Evolutionary conservation across 2,888 invertebrate genomes (phyloP).

Genomic region (Anarsia innoxiella): DNA sequence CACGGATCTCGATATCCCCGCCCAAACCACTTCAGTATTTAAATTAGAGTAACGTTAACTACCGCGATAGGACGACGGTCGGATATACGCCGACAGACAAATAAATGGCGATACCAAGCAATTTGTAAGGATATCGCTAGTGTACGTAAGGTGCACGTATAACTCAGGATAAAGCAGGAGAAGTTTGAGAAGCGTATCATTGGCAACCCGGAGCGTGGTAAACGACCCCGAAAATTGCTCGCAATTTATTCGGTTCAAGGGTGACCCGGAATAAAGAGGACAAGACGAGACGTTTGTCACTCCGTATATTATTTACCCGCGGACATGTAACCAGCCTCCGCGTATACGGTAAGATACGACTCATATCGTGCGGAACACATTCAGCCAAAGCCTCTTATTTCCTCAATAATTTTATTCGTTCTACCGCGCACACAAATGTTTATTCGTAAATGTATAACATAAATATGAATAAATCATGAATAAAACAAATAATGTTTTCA

Average conservation of each 20-base stretch:
- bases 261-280: slow-evolving; percentile 60
- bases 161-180: slow-evolving; percentile 35
- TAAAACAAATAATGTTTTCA: too few relatives aligned
- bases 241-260: slow-evolving; percentile 68
- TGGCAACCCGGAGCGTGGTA: slow-evolving; percentile 58
- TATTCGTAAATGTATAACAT: too few relatives aligned
- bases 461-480: too few relatives aligned
- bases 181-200: slow-evolving; percentile 54
- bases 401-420: too few relatives aligned
- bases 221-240: slow-evolving; percentile 65
- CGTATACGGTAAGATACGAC: slow-evolving; percentile 34
- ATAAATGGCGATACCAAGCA: slow-evolving; percentile 35
- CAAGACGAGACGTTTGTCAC: slow-evolving; percentile 61
- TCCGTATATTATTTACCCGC: slow-evolving; percentile 60
- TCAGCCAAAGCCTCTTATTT: not conserved
- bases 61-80: slow-evolving; percentile 4
- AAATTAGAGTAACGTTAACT: slow-evolving; percentile 15
- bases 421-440: too few relatives aligned
- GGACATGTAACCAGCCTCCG: slow-evolving; percentile 33
- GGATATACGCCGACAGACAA: slow-evolving; percentile 18
- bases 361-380: slow-evolving; percentile 17
- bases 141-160: slow-evolving; percentile 27
- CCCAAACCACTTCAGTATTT: slow-evolving; percentile 14
- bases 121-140: slow-evolving; percentile 37
- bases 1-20: too few relatives aligned